Base-by-base conservation (phyloP, 2,113 vertebrate species). In the Nothoprocta pentlandii region DNA sequence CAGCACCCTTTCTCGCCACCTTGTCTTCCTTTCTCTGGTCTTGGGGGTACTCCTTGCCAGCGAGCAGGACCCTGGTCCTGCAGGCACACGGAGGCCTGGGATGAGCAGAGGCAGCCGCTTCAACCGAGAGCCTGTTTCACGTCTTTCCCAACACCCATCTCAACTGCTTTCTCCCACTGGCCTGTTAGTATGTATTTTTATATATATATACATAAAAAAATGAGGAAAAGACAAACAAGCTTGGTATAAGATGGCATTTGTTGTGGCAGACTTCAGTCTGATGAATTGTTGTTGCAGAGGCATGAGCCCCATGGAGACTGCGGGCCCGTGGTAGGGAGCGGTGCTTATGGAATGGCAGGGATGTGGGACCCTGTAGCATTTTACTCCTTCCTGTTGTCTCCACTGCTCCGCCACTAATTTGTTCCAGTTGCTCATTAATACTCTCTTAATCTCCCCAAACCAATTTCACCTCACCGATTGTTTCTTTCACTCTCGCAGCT, bases 381-480 rank as follows among this genome's bases (percentile, higher is more conserved):
- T 20, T 2, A 1, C n/a, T 87, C 75, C 81, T 83, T 93, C 71
- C 80, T 80, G 36, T 63, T 58, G 71, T 67, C 85, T 90, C 68
- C 41, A 66, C 58, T 41, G 9, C 63, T 71, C 85, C 14, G 16
- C 59, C 5, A 1, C 64, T 93, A 93, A 95, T 94, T 93, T 86
- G 61, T 94, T 94, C 90, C 96, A 96, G 88, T 79, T 2, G 12
- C 63, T 87, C 83, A 93, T n/a, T 68, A 68, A 93, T 87, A 80
- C 51, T 56, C 32, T 68, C 66, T 47, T 47, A 68, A 69, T 47
- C 44, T 42, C 12, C 32, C 63, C 67, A 47, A n/a, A 47, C 30
- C 44, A 69, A 34, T 69, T 44, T n/a, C 32, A 69, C 32, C 21
- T 69, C 44, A 22, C 44, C 67, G 23, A 34, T 42, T 44, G 26